phyloP scores from a whole-genome alignment of 2,113 vertebrate species.

The Phoenicopterus ruber region DNA sequence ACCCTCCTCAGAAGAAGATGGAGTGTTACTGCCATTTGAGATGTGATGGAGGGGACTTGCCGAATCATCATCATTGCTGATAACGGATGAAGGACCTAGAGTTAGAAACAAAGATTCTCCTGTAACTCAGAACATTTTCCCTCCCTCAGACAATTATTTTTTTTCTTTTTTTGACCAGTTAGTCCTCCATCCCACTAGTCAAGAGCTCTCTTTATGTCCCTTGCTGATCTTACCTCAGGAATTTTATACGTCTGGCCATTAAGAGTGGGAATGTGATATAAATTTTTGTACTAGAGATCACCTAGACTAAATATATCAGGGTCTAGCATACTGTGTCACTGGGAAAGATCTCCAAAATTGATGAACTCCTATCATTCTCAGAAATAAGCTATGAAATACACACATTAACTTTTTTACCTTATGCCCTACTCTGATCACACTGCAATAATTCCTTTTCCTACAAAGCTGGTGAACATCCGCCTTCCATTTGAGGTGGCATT shows the following conservation, averaged over 20 bases:
- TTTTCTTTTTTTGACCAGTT: not conserved
- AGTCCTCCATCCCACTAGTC: not conserved
- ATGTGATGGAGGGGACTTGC: slow-evolving; percentile 90
- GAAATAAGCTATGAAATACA: not conserved
- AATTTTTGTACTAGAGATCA: not conserved
- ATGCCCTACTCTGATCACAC: not conserved
- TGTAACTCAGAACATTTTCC: slow-evolving; percentile 12
- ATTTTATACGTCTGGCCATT: not conserved
- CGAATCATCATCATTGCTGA: slow-evolving; percentile 89
- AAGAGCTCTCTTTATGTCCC: not conserved
- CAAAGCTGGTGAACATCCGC: not conserved
- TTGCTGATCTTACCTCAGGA: not conserved
- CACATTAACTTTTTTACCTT: not conserved
- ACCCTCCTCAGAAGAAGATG: slow-evolving; percentile 87
- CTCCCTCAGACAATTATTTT: not conserved
- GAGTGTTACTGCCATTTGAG: slow-evolving; percentile 89
- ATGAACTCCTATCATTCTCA: not conserved
- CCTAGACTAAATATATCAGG: not conserved
- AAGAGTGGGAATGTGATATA: not conserved
- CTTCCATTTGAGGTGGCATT: not conserved
- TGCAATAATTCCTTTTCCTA: not conserved
- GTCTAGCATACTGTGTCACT: not conserved
- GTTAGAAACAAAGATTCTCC: slow-evolving; percentile 36
- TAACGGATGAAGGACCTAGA: slow-evolving; percentile 87
- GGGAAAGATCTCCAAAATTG: not conserved